phyloP scores from a whole-genome alignment of 2,888 invertebrate genomes.

The Beris morrisii region DNA sequence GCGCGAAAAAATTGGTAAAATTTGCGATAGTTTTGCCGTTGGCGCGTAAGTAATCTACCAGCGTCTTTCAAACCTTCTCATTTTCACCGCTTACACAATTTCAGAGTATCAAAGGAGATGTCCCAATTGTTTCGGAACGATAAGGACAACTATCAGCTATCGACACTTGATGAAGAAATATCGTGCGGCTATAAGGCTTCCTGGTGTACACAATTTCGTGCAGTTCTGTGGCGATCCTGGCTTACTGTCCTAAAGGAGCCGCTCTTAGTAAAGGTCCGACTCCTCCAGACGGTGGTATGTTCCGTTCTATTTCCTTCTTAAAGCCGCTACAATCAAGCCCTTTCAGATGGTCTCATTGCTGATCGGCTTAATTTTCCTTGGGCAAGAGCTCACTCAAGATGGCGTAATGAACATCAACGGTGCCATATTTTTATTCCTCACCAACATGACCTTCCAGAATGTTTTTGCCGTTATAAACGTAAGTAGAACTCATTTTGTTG shows the following conservation, averaged over 20 bases:
- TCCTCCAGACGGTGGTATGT: constrained; percentile 86
- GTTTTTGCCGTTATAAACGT: constrained; percentile 94
- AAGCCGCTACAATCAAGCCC: background rate
- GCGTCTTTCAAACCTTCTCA: background rate
- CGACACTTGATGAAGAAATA: constrained; percentile 32
- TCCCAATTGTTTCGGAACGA: constrained; percentile 47
- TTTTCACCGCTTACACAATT: background rate
- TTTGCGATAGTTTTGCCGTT: constrained; percentile 71
- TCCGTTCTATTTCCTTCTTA: constrained; percentile 28
- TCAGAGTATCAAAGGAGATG: constrained; percentile 50
- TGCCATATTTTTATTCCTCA: constrained; percentile 84
- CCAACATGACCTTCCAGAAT: constrained; percentile 92
- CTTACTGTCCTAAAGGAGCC: constrained; percentile 88
- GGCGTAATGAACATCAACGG: constrained; percentile 95
- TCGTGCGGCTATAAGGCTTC: constrained; percentile 70
- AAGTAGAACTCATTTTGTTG: constrained; percentile 52
- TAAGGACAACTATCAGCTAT: constrained; percentile 27
- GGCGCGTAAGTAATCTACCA: constrained; percentile 46
- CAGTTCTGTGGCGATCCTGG: constrained; percentile 90
- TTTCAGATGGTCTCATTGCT: constrained; percentile 84
- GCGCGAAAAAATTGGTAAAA: constrained; percentile 73
- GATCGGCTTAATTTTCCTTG: constrained; percentile 85
- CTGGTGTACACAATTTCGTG: constrained; percentile 86
- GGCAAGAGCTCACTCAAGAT: constrained; percentile 78
- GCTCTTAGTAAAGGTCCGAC: constrained; percentile 82